Percentiles rank a stretch among this genome's conserved stretches.
Evolutionary conservation across 2,113 vertebrate genomes (phyloP).

Genomic region (Tetrao urogallus): DNA sequence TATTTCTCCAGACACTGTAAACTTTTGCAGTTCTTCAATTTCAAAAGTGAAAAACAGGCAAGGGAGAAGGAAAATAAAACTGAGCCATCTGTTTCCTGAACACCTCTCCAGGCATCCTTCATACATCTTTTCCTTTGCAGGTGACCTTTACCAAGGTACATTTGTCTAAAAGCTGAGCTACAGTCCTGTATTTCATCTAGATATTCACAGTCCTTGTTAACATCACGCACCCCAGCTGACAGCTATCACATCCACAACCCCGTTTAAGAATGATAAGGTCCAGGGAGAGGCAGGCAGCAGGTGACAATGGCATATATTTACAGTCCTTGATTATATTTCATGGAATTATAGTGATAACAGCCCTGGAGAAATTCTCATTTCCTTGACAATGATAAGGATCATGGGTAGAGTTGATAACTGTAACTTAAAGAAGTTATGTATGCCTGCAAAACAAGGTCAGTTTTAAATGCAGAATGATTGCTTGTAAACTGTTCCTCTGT

Average conservation of each 20-base stretch:
- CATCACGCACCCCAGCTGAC: neutral
- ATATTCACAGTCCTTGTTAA: neutral
- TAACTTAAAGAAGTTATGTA: neutral
- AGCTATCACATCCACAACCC: neutral
- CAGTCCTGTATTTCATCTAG: neutral
- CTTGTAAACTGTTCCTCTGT: neutral
- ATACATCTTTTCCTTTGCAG: neutral
- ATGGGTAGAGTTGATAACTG: neutral
- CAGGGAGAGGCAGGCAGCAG: neutral
- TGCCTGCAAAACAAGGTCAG: neutral
- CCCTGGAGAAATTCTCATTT: neutral
- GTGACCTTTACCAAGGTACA: neutral
- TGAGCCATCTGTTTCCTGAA: neutral
- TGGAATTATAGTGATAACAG: neutral
- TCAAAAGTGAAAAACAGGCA: neutral
- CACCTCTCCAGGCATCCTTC: neutral
- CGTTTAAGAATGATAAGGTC: neutral
- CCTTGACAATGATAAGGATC: neutral
- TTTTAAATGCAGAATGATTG: neutral
- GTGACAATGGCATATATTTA: neutral
- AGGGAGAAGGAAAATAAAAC: neutral
- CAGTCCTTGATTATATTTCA: neutral
- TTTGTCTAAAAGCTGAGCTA: neutral
- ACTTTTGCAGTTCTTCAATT: neutral
- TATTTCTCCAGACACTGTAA: neutral